Percentiles rank a stretch among this genome's conserved stretches.
These are phyloP conservation scores for Dioctria rufipes DNA, from an alignment of 2,888 invertebrate species.

Conservation along the genomic window DNA sequence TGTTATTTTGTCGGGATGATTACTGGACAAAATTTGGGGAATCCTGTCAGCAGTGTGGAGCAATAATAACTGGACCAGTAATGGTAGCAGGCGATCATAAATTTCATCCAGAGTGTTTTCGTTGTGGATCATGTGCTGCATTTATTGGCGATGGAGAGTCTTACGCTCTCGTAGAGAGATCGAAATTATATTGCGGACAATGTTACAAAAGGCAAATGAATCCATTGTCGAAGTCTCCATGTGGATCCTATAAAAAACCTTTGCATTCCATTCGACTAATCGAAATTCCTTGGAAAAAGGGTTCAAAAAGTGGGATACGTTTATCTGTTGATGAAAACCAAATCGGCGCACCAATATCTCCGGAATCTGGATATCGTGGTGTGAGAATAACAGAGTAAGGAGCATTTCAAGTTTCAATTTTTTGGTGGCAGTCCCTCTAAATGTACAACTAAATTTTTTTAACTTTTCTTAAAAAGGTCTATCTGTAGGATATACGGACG, in stretches of 20 bases:
- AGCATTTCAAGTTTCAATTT: conserved; percentile 59
- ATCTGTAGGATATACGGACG: conserved; percentile 79
- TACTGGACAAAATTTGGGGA: conserved; percentile 92
- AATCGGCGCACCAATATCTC: conserved; percentile 60
- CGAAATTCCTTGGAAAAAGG: conserved; percentile 79
- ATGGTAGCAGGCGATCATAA: conserved; percentile 96
- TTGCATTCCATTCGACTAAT: conserved; percentile 89
- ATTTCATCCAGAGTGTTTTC: conserved; percentile 97
- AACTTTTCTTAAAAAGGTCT: conserved; percentile 69
- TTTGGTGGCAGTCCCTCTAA: background rate
- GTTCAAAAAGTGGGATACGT: conserved; percentile 77
- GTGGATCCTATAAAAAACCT: conserved; percentile 70
- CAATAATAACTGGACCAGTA: conserved; percentile 82
- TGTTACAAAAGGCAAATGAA: conserved; percentile 85
- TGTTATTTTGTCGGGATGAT: conserved; percentile 90
- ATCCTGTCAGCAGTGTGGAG: conserved; percentile 88
- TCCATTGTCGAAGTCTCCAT: conserved; percentile 55
- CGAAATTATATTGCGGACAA: conserved; percentile 86
- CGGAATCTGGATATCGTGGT: conserved; percentile 74
- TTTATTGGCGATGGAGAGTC: conserved; percentile 95
- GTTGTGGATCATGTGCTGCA: conserved; percentile 84
- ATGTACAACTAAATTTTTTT: conserved; percentile 24
- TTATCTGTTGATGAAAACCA: conserved; percentile 69
- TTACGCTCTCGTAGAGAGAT: conserved; percentile 92
- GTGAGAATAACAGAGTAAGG: conserved; percentile 82